Percentiles rank a stretch among this genome's conserved stretches.
Evolutionary conservation across 1,140 invertebrate genomes (phyloP).

Genomic region (Conus ventricosus): DNA sequence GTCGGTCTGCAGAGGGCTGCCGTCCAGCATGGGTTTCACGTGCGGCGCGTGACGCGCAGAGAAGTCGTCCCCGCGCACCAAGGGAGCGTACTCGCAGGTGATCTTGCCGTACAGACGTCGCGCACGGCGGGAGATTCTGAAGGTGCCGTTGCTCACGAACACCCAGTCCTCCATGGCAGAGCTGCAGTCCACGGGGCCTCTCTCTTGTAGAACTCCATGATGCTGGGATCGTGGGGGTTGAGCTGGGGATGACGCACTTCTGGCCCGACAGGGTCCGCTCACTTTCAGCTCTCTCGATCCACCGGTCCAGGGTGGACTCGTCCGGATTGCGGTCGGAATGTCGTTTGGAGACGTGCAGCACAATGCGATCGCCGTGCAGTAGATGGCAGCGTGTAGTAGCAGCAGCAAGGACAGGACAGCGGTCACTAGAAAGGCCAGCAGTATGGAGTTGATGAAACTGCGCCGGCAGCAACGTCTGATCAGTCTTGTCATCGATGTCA

Average conservation of each 20-base stretch:
- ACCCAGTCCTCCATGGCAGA: constrained; percentile 73
- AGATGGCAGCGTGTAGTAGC: neutral
- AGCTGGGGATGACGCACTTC: constrained; percentile 82
- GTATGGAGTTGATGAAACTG: neutral
- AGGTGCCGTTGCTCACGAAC: constrained; percentile 57
- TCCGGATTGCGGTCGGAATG: too few relatives aligned
- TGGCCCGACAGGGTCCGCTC: constrained; percentile 41
- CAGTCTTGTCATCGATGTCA: neutral
- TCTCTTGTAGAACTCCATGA: constrained; percentile 81
- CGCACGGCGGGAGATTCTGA: constrained; percentile 51
- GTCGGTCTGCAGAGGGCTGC: constrained; percentile 56
- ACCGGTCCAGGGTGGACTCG: neutral
- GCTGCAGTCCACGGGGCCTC: constrained; percentile 79
- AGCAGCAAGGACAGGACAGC: neutral
- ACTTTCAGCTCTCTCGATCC: neutral
- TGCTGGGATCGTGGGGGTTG: constrained; percentile 81
- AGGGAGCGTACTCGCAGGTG: constrained; percentile 61
- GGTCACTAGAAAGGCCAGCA: neutral
- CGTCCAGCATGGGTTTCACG: constrained; percentile 58
- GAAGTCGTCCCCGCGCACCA: constrained; percentile 55
- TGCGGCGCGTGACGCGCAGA: constrained; percentile 43
- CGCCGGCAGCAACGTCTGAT: neutral
- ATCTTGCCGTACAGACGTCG: constrained; percentile 60
- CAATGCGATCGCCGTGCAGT: neutral
- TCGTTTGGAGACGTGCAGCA: neutral